A percentile compares a stretch with the other conserved stretches of the same genome.
Conservation (phyloP, 1,140 invertebrate genomes). For the Drosophila nasuta region DNA sequence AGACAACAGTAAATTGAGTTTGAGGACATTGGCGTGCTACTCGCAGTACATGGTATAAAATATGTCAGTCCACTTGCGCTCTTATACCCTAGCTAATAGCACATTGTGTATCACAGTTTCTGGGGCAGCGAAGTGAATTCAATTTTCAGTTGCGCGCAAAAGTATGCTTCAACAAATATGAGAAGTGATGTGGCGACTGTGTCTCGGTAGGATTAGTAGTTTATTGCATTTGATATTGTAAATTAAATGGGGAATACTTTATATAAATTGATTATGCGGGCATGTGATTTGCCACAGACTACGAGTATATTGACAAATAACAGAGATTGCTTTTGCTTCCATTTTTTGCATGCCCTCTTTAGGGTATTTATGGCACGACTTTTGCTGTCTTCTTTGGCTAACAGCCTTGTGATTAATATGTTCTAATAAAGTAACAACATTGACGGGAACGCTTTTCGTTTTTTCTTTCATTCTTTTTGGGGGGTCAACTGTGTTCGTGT, state of each 20-base stretch:
- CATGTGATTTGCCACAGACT: too few relatives aligned
- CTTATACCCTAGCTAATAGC: conserved; percentile 1
- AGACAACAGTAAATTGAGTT: conserved; percentile 46
- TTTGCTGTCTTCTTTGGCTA: conserved; percentile 1
- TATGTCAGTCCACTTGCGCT: conserved; percentile 9
- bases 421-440: conserved; percentile 46
- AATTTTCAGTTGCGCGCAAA: background rate
- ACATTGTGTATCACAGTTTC: conserved; percentile 1
- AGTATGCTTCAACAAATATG: background rate
- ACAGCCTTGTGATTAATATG: conserved; percentile 50
- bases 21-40: conserved; percentile 24
- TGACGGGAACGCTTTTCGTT: conserved; percentile 32
- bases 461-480: conserved; percentile 7
- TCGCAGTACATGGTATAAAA: conserved; percentile 11
- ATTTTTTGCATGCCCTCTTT: background rate
- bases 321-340: background rate
- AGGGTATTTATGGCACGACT: conserved; percentile 32
- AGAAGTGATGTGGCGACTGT: background rate
- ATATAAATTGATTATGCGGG: background rate
- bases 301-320: too few relatives aligned
- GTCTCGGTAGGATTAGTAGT: background rate
- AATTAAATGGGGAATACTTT: conserved; percentile 1
- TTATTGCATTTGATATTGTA: background rate
- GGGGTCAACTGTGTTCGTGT: conserved; percentile 48
- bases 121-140: background rate